Percentiles rank a stretch among this genome's conserved stretches.
These are phyloP conservation scores for Passer montanus DNA, from an alignment of 2,113 vertebrate genomes.

Conservation along the genomic window DNA sequence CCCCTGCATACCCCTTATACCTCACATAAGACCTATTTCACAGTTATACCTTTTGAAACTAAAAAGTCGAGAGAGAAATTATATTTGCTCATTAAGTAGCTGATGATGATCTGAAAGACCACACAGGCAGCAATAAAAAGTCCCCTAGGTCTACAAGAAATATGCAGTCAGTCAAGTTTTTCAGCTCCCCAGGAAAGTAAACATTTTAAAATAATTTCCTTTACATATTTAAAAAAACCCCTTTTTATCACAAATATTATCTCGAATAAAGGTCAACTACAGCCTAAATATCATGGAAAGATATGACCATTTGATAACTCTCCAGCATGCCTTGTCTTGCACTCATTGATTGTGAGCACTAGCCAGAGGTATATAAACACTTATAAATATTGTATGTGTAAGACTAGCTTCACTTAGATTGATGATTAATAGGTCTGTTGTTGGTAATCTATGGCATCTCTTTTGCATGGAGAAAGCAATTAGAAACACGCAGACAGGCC, in stretches of 20 bases:
- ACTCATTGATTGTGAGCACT: constrained; percentile 62
- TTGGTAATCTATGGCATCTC: constrained; percentile 71
- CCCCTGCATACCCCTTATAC: neutral
- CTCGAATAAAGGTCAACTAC: constrained; percentile 23
- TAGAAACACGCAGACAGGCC: constrained; percentile 73
- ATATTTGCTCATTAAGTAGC: constrained; percentile 20
- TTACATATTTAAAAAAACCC: neutral
- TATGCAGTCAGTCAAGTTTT: neutral
- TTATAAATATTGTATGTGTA: constrained; percentile 75
- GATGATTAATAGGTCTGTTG: constrained; percentile 73
- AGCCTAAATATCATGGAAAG: constrained; percentile 33
- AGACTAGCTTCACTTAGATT: constrained; percentile 67
- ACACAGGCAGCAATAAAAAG: neutral
- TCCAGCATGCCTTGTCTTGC: constrained; percentile 26
- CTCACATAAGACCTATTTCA: neutral
- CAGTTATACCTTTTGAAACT: neutral
- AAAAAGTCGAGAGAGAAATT: neutral
- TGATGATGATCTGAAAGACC: constrained; percentile 7
- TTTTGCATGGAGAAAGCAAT: constrained; percentile 78
- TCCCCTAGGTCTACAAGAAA: constrained; percentile 1
- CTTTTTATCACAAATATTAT: constrained; percentile 41
- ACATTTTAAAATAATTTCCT: neutral
- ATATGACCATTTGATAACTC: constrained; percentile 18
- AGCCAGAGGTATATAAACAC: constrained; percentile 59
- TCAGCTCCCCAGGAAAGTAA: neutral